Evolutionary conservation across 2,888 invertebrate species (phyloP).

Genomic region (Adela reaumurella): DNA sequence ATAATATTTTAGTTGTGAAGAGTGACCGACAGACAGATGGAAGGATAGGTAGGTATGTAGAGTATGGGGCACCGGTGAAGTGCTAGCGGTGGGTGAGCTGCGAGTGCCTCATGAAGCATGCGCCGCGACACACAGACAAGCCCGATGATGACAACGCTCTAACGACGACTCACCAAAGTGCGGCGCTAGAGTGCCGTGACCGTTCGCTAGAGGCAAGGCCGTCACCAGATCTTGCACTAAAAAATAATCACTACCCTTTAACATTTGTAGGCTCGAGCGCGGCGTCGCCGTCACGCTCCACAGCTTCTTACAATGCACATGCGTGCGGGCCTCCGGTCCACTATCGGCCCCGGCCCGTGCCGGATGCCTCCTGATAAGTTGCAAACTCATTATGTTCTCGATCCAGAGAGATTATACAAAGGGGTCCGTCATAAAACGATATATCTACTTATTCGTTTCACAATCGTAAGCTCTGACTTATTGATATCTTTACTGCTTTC

Average conservation of each 20-base stretch:
- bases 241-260: slow-evolving; percentile 53
- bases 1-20: no score
- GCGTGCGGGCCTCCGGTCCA: no score
- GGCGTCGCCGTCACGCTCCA: no score
- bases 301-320: no score
- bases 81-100: background rate
- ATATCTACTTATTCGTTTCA: background rate
- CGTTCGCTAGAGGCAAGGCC: slow-evolving; percentile 55
- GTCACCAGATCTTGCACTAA: slow-evolving; percentile 59
- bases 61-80: background rate
- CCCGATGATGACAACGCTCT: slow-evolving; percentile 40
- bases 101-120: background rate
- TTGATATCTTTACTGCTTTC: background rate
- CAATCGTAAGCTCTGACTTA: background rate
- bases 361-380: background rate
- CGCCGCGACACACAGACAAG: slow-evolving; percentile 41
- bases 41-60: no score
- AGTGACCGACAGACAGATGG: no score
- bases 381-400: background rate
- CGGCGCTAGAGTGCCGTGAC: slow-evolving; percentile 54
- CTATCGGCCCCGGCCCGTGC: no score
- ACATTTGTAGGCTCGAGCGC: slow-evolving; percentile 22
- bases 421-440: background rate
- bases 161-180: slow-evolving; percentile 56
- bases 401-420: background rate